Evolutionary conservation across 2,113 vertebrate species (phyloP).

Genomic region (Xiphias gladius): DNA sequence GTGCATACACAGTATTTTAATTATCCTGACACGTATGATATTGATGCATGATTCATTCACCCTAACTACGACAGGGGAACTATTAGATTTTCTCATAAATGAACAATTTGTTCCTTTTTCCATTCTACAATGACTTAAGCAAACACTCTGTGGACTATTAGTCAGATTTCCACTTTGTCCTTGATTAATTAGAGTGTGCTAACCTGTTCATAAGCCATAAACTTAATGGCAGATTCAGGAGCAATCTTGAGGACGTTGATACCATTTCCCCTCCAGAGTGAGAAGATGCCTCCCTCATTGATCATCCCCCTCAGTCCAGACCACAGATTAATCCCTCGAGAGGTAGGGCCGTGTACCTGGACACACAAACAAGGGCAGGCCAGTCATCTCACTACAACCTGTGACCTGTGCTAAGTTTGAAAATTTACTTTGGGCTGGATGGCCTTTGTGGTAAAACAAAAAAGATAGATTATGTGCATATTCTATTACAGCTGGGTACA

Average conservation of each 20-base stretch:
- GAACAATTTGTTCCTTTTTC: background rate
- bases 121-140: background rate
- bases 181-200: background rate
- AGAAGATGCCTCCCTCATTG: constrained; percentile 90
- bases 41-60: background rate
- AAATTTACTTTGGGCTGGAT: background rate
- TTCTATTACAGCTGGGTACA: too few species aligned
- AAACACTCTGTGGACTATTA: background rate
- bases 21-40: background rate
- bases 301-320: constrained; percentile 88
- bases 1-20: background rate
- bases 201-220: constrained; percentile 98
- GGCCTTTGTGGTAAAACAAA: too few species aligned
- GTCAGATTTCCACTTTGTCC: background rate
- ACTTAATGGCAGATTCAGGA: constrained; percentile 95
- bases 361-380: constrained; percentile 21
- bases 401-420: background rate
- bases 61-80: background rate
- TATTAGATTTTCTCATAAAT: background rate
- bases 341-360: constrained; percentile 88
- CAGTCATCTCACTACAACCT: background rate
- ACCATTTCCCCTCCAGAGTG: constrained; percentile 83
- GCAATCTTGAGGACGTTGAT: constrained; percentile 90
- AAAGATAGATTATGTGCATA: too few species aligned
- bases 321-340: constrained; percentile 88